Conservation (phyloP, 2,888 invertebrate genomes). For the Drosophila subquinaria region DNA sequence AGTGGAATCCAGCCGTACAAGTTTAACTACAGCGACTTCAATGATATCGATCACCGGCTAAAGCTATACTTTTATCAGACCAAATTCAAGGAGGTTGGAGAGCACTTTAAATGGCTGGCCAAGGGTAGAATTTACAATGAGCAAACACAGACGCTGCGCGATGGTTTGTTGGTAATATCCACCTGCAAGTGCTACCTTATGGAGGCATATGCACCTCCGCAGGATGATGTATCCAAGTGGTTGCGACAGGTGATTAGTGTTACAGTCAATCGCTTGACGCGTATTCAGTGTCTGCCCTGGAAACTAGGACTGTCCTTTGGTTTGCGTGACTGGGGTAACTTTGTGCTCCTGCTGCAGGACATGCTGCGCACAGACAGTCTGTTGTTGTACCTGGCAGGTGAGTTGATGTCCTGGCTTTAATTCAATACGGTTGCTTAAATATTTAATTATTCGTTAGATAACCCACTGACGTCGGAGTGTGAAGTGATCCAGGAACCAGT, state of each 20-base stretch:
- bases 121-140: constrained; percentile 86
- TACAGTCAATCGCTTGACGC: constrained; percentile 86
- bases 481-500: constrained; percentile 83
- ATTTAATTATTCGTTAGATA: constrained; percentile 25
- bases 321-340: constrained; percentile 85
- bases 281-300: constrained; percentile 87
- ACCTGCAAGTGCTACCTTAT: constrained; percentile 87
- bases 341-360: constrained; percentile 86
- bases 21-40: constrained; percentile 87
- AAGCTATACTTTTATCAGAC: constrained; percentile 87
- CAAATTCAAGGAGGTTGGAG: constrained; percentile 87
- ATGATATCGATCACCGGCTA: constrained; percentile 87
- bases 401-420: constrained; percentile 25
- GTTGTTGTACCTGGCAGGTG: constrained; percentile 86
- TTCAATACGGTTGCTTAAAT: neutral
- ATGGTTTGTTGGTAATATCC: constrained; percentile 87
- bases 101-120: constrained; percentile 87
- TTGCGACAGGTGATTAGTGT: constrained; percentile 86
- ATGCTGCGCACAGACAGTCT: constrained; percentile 86
- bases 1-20: constrained; percentile 83
- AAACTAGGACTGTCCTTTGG: constrained; percentile 87
- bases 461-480: constrained; percentile 85
- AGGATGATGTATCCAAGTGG: constrained; percentile 87
- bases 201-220: constrained; percentile 86
- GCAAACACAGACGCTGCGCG: constrained; percentile 82